Evolutionary conservation across 2,888 invertebrate genomes (phyloP).

Genomic region (Asteroscopus sphinx): DNA sequence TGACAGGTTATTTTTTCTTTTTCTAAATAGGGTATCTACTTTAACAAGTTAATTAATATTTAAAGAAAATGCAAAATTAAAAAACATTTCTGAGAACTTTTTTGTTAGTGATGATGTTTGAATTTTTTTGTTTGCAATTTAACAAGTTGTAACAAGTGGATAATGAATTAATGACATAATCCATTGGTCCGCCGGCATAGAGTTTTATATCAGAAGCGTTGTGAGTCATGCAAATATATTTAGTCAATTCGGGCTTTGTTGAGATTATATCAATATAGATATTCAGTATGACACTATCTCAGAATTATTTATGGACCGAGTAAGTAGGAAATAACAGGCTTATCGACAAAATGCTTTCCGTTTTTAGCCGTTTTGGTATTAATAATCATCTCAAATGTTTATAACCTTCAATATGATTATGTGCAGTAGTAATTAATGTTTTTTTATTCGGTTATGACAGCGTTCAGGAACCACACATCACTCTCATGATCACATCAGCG

Average conservation of each 20-base stretch:
- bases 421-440: constrained; percentile 5
- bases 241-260: constrained; percentile 54
- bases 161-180: constrained; percentile 86
- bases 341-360: constrained; percentile 9
- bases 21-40: constrained; percentile 13
- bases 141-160: constrained; percentile 75
- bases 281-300: constrained; percentile 37
- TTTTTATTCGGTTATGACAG: constrained; percentile 25
- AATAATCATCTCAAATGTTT: constrained; percentile 6
- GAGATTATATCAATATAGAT: constrained; percentile 56
- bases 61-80: constrained; percentile 55
- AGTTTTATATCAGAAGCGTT: constrained; percentile 70
- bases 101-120: constrained; percentile 63
- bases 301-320: constrained; percentile 23
- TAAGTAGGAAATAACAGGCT: constrained; percentile 1
- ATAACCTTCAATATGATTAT: constrained; percentile 15
- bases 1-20: constrained; percentile 20
- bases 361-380: constrained; percentile 13
- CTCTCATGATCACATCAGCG: constrained; percentile 44
- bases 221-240: constrained; percentile 78
- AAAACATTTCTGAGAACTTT: constrained; percentile 60
- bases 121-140: constrained; percentile 67
- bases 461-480: constrained; percentile 11
- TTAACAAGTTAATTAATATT: constrained; percentile 6
- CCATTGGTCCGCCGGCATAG: constrained; percentile 67